Conservation (phyloP, 2,888 invertebrate genomes). For the Creontiades dilutus region DNA sequence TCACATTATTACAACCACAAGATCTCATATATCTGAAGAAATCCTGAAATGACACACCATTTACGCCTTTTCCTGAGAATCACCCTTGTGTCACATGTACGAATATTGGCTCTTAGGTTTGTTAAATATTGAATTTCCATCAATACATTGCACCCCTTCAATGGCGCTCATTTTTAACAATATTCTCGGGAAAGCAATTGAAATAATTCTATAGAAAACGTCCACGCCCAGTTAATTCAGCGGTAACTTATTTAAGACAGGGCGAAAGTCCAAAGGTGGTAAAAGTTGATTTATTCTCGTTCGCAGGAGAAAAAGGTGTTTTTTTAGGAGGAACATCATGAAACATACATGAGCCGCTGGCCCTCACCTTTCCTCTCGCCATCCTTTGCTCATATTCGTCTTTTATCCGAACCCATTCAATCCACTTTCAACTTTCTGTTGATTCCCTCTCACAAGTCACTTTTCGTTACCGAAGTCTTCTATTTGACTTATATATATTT, state of each 20-base stretch:
- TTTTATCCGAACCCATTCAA: conserved; percentile 4
- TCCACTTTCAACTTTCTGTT: not conserved
- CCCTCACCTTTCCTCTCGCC: not conserved
- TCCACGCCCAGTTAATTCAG: not conserved
- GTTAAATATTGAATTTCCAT: no score
- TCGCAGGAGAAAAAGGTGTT: not conserved
- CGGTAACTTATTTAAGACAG: not conserved
- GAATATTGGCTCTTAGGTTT: no score
- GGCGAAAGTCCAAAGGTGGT: not conserved
- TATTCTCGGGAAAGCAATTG: no score
- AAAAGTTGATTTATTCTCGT: not conserved
- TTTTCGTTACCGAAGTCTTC: not conserved
- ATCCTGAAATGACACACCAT: no score
- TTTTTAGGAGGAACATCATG: not conserved
- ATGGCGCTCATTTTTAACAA: no score
- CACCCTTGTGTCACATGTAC: no score
- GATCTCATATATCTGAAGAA: no score
- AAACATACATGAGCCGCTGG: conserved; percentile 16
- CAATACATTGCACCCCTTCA: no score
- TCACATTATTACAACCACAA: no score
- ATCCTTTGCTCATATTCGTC: not conserved
- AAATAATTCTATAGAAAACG: not conserved
- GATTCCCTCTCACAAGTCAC: not conserved
- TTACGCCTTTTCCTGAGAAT: no score
- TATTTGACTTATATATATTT: no score